Conservation (phyloP, 1,140 invertebrate genomes). For the Neocloeon triangulifer region DNA sequence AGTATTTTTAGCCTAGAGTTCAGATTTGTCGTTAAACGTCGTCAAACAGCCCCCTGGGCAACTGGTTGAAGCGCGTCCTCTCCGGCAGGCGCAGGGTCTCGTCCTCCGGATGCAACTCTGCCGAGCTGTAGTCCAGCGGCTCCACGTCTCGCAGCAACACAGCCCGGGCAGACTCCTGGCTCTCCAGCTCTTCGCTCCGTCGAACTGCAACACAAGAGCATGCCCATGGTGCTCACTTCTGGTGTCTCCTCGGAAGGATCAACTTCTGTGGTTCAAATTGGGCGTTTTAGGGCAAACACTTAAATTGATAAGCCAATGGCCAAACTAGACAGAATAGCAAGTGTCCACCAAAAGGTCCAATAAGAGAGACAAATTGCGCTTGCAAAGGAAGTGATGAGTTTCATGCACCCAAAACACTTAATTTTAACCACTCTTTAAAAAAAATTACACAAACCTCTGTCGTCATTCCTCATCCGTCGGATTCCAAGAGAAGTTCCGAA, state of each 20-base stretch:
- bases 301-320: too few species aligned
- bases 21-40: too few species aligned
- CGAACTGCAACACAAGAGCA: too few species aligned
- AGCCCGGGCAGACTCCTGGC: conserved; percentile 31
- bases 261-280: conserved; percentile 1
- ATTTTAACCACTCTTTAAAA: too few species aligned
- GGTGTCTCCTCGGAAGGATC: neutral
- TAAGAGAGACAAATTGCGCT: too few species aligned
- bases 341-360: too few species aligned
- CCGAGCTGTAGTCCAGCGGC: conserved; percentile 29
- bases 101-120: conserved; percentile 19
- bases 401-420: too few species aligned
- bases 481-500: conserved; percentile 27
- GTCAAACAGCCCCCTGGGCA: conserved; percentile 62
- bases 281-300: too few species aligned
- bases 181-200: conserved; percentile 22
- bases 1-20: too few species aligned
- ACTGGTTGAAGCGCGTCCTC: conserved; percentile 26
- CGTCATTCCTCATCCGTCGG: conserved; percentile 23
- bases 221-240: too few species aligned
- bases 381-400: too few species aligned
- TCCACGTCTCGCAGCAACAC: conserved; percentile 35
- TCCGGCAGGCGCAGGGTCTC: conserved; percentile 15
- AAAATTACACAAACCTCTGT: conserved; percentile 19
- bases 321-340: too few species aligned